A percentile compares a stretch with the other conserved stretches of the same genome.
Evolutionary conservation across 2,113 vertebrate genomes (phyloP).

Genomic region (Nerophis lumbriciformis): DNA sequence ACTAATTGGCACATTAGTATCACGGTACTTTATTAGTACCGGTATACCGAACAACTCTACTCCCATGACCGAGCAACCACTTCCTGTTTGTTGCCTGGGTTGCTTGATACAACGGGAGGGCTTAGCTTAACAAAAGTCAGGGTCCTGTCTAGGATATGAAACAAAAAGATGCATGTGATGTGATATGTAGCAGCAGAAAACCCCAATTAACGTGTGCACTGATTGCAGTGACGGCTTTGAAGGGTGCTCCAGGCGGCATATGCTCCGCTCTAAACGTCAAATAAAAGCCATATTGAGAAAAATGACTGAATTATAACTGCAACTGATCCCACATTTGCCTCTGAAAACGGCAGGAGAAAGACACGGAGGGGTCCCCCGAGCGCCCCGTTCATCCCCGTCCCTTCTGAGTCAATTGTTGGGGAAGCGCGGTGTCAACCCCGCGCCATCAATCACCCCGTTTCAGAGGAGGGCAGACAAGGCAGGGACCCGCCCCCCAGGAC

Average conservation of each 20-base stretch:
- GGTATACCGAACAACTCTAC: too few species aligned
- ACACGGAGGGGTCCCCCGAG: conserved; percentile 58
- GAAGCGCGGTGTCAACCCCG: conserved; percentile 74
- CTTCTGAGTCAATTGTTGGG: conserved; percentile 76
- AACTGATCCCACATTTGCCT: conserved; percentile 73
- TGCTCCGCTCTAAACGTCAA: conserved; percentile 64
- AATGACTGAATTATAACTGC: conserved; percentile 74
- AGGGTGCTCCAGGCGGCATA: conserved; percentile 60
- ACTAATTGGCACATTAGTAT: too few species aligned
- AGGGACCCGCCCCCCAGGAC: conserved; percentile 73
- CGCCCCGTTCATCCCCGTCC: conserved; percentile 67
- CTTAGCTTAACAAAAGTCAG: conserved; percentile 52
- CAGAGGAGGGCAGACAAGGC: conserved; percentile 76
- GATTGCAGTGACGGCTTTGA: conserved; percentile 42
- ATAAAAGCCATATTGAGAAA: conserved; percentile 74
- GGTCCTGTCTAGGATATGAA: conserved; percentile 46
- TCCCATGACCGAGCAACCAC: conserved; percentile 20
- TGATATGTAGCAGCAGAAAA: conserved; percentile 56
- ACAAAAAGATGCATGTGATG: conserved; percentile 53
- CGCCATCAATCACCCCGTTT: conserved; percentile 79
- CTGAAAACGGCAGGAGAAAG: conserved; percentile 69
- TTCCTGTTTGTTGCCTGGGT: conserved; percentile 30
- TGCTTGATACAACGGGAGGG: conserved; percentile 44
- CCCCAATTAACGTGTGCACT: conserved; percentile 21
- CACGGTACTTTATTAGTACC: too few species aligned